These are phyloP conservation scores for Leptosomus discolor DNA, from an alignment of 2,113 vertebrate species.

Conservation along the genomic window DNA sequence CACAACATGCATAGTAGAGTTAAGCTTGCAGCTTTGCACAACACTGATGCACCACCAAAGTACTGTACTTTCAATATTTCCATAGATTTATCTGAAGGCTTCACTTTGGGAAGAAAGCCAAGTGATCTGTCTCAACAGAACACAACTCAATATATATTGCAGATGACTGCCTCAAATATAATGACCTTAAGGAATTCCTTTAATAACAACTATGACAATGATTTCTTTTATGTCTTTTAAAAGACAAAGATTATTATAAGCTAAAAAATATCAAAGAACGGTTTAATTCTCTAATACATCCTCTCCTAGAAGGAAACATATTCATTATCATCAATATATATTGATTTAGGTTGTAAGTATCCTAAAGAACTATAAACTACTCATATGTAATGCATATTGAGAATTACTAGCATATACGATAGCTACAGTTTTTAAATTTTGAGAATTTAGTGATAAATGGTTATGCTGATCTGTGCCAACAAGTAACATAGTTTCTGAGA, in stretches of 20 bases:
- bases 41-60: not conserved
- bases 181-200: not conserved
- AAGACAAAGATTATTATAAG: not conserved
- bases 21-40: not conserved
- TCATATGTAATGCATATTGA: not conserved
- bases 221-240: not conserved
- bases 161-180: not conserved
- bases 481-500: constrained; percentile 64
- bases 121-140: not conserved
- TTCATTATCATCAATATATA: not conserved
- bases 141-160: not conserved
- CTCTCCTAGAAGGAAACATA: not conserved
- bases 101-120: not conserved
- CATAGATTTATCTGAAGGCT: not conserved
- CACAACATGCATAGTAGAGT: fast-evolving
- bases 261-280: not conserved
- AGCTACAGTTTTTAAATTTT: constrained; percentile 10
- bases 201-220: not conserved
- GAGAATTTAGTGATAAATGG: constrained; percentile 61
- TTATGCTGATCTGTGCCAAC: constrained; percentile 49
- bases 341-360: constrained; percentile 3
- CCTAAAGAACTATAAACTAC: not conserved
- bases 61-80: not conserved
- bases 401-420: not conserved
- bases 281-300: not conserved